Evolutionary conservation across 2,113 vertebrate species (phyloP), one percentile per base, ranked within the genome.

Genomic region (Rynchops niger): DNA sequence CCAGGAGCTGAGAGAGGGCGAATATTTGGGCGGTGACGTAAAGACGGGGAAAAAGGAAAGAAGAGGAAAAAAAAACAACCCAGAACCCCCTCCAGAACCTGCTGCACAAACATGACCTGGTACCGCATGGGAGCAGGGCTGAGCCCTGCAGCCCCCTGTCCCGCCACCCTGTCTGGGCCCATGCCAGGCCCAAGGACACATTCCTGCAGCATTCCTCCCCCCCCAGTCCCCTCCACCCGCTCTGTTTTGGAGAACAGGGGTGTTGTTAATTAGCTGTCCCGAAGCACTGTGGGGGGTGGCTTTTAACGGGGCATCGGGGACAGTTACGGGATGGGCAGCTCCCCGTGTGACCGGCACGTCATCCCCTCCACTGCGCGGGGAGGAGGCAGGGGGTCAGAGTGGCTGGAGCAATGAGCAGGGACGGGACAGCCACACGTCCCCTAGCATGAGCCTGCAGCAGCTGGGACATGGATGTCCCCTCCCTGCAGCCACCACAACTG

Each of bases 31-130:
- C 29, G 52, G 53, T 88, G 96, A 96, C 32, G 58, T 94, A 82
- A 95, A 95, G 85, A 92, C 88, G 80, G 76, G 91, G 88, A n/a
- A 95, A 96, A 92, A 90, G 82, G 80, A 97, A 97, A 92, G 72
- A 42, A 23, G 49, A 70, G 34, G 4, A 13, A 30, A 42, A 65
- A 17, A 59, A 43, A 62, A 56, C 69, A 36, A 7, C 1, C 15
- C 43, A 71, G 42, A 74, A 58, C 29, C 32, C 87, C 79, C 81
- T 88, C 62, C 67, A 77, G 62, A 69, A 95, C 59, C 40, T 9
- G 1, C 82, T 90, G 53, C 40, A 71, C 40, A 95, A 93, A 95
- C 82, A 86, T 0, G 1, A 87, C 81, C 91, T 81, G 81, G 77
- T 55, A 83, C 5, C 5, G 63, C 65, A 80, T 19, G 0, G 2